phyloP scores from a whole-genome alignment of 2,888 invertebrate genomes.

The Drosophila borborema region DNA sequence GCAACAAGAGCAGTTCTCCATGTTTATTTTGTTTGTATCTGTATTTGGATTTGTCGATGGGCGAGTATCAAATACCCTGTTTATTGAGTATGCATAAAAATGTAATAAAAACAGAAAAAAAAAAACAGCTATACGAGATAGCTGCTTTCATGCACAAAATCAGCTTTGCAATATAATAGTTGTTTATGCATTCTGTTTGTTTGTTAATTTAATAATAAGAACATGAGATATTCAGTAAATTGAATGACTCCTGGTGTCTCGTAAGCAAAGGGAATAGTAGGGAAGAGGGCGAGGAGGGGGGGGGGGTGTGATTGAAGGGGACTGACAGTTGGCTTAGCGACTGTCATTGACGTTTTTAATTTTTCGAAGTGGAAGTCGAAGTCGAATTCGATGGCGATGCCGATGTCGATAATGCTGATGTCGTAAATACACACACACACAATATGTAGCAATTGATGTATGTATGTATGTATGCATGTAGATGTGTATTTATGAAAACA shows the following conservation, averaged over 20 bases:
- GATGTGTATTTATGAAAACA: slow-evolving; percentile 4
- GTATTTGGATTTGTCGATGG: background rate
- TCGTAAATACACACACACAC: slow-evolving; percentile 39
- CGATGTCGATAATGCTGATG: slow-evolving; percentile 35
- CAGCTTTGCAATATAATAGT: slow-evolving; percentile 1
- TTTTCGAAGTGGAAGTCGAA: slow-evolving; percentile 8
- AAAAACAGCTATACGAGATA: background rate
- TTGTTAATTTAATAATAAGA: background rate
- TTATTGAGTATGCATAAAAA: background rate
- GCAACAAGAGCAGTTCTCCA: background rate
- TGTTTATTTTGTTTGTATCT: background rate
- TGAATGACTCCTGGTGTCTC: too few relatives aligned
- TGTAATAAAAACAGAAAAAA: background rate
- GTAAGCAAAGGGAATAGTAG: background rate
- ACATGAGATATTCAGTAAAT: background rate
- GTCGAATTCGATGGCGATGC: slow-evolving; percentile 1
- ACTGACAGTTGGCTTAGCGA: slow-evolving; percentile 9
- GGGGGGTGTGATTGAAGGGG: background rate
- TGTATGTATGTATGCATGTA: slow-evolving; percentile 9
- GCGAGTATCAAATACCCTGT: background rate
- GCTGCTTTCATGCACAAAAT: background rate
- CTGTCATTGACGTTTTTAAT: slow-evolving; percentile 11
- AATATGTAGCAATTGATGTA: slow-evolving; percentile 16
- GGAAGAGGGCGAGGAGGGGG: too few relatives aligned
- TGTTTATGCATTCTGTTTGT: background rate